These are phyloP conservation scores for Poecile montanus DNA, from an alignment of 2,797 vertebrate genomes.

Conservation along the genomic window DNA sequence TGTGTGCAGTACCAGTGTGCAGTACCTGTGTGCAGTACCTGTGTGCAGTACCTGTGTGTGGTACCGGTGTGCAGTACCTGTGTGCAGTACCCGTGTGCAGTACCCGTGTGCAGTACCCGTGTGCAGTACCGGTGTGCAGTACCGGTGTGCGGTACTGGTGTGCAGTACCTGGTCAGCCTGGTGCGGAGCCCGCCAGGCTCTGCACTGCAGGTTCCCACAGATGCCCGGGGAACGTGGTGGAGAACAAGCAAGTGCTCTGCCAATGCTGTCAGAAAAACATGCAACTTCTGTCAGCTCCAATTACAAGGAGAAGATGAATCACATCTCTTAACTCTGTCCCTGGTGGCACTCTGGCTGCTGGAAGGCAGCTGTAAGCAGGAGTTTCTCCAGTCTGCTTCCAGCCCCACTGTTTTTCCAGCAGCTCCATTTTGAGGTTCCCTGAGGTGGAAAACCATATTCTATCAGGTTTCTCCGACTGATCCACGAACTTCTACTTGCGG, in stretches of 20 bases:
- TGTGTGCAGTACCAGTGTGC: too few species aligned
- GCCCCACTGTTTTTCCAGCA: neutral
- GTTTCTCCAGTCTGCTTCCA: conserved; percentile 5
- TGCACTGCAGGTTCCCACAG: neutral
- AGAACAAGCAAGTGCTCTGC: neutral
- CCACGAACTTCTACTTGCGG: neutral
- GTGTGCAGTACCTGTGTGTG: too few species aligned
- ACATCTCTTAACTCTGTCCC: conserved; percentile 19
- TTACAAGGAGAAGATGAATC: conserved; percentile 49
- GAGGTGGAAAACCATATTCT: neutral
- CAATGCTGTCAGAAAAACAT: neutral
- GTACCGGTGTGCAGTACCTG: too few species aligned
- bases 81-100: too few species aligned
- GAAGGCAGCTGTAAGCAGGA: neutral
- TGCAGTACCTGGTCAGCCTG: too few species aligned
- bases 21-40: too few species aligned
- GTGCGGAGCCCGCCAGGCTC: rapidly evolving
- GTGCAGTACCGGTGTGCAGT: too few species aligned
- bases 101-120: too few species aligned
- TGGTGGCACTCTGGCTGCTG: neutral
- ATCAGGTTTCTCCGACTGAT: neutral
- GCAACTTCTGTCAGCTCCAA: conserved; percentile 29
- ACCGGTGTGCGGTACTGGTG: too few species aligned
- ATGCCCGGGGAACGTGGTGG: neutral
- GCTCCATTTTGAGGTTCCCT: neutral